Evolutionary conservation across 2,888 invertebrate genomes (phyloP), one percentile per base, ranked within the genome.

Genomic region (Nemapogon koenigi): DNA sequence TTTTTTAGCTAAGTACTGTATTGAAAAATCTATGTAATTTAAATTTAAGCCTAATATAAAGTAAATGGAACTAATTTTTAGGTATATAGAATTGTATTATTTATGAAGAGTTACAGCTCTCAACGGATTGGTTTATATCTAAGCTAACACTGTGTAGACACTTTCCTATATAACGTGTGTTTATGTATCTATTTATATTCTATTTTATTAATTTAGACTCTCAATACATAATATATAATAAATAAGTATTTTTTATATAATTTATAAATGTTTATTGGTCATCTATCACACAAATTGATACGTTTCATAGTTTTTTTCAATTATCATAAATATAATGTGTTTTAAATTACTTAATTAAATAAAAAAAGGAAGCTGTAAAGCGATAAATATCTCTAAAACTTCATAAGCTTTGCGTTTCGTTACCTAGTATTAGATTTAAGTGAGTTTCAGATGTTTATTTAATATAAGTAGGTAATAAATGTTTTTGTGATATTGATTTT

Each of bases 201-300:
- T n/a, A n/a, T n/a, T n/a, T n/a, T n/a, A n/a, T n/a, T n/a, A n/a
- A n/a, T n/a, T n/a, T n/a, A n/a, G n/a, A n/a, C 6, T 7, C 6
- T 10, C 22, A 22, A 10, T 22, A 22, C 6, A 22, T 22, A 22
- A 10, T 22, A 10, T 7, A 22, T 16, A 32, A 10, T 19, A 35
- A 16, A 16, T 32, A 11, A 19, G n/a, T 11, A n/a, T 31, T 31
- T 31, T 15, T 46, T 50, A 46, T 46, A 46, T 27, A 48, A 40
- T 38, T 42, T 41, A 42, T 38, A n/a, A n/a, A n/a, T n/a, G n/a
- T n/a, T 57, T 62, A 60, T 67, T 71, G 70, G 72, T 73, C 69
- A 62, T 62, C 70, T 71, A 71, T 70, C 68, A 72, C 70, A 67
- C 64, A 59, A 61, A 62, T 58, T 57, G 56, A 66, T 63, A 70